These are phyloP conservation scores for Tyto alba DNA, from an alignment of 2,113 vertebrate genomes.

Conservation along the genomic window DNA sequence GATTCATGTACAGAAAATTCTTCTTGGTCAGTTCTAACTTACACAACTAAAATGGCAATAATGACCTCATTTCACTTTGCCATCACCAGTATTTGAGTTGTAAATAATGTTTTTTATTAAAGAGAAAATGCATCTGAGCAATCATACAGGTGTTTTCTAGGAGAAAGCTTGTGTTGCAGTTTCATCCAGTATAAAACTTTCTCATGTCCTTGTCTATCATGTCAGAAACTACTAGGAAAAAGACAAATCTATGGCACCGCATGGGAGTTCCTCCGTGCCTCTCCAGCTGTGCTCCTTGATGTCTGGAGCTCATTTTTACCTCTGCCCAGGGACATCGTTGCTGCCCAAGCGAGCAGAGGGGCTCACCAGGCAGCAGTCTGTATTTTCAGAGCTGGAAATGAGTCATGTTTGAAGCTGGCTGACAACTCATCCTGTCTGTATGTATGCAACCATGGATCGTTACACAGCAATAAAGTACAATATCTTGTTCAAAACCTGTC, in stretches of 20 bases:
- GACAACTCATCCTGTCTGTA: background rate
- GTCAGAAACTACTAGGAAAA: background rate
- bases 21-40: background rate
- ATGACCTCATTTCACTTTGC: background rate
- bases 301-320: background rate
- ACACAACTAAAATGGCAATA: background rate
- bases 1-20: background rate
- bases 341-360: background rate
- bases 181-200: background rate
- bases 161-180: background rate
- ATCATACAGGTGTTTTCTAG: background rate
- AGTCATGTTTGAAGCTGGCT: background rate
- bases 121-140: background rate
- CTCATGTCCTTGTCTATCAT: rapidly evolving
- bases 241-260: background rate
- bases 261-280: background rate
- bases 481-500: background rate
- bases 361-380: background rate
- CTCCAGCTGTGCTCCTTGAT: background rate
- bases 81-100: background rate
- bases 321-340: background rate
- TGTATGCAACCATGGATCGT: background rate
- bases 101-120: background rate
- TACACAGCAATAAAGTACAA: background rate
- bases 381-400: background rate